A percentile compares a stretch with the other conserved stretches of the same genome.
Conservation (phyloP, 2,797 vertebrate genomes). For the Sandelia bainsii region DNA sequence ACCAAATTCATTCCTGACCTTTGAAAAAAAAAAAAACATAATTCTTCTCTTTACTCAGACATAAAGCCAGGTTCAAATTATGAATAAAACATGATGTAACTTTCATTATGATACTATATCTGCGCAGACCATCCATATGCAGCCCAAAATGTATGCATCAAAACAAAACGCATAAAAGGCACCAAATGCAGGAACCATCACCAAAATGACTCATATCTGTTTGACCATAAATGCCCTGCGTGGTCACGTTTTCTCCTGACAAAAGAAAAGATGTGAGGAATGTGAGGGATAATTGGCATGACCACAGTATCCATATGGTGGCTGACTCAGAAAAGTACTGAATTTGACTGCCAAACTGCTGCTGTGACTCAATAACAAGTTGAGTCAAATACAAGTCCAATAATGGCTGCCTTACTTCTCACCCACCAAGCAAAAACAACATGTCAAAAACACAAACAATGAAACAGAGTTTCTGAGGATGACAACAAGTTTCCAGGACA, state of each 20-base stretch:
- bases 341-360: slow-evolving; percentile 39
- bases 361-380: slow-evolving; percentile 37
- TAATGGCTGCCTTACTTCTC: slow-evolving; percentile 31
- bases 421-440: slow-evolving; percentile 22
- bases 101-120: neutral
- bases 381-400: slow-evolving; percentile 19
- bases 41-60: no score
- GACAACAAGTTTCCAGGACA: slow-evolving; percentile 17
- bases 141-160: neutral
- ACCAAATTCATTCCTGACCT: neutral
- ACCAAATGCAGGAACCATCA: no score
- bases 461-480: slow-evolving; percentile 27
- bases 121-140: neutral
- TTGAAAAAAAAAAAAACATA: neutral
- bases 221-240: neutral
- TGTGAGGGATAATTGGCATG: slow-evolving; percentile 27
- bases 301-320: slow-evolving; percentile 45
- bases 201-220: no score
- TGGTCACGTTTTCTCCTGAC: slow-evolving; percentile 5
- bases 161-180: no score
- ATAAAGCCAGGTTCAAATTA: neutral
- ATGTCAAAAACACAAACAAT: slow-evolving; percentile 41
- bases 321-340: slow-evolving; percentile 36
- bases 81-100: neutral
- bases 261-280: neutral